Conservation (phyloP, 2,888 invertebrate genomes). For the Ypsolopha scabrella region DNA sequence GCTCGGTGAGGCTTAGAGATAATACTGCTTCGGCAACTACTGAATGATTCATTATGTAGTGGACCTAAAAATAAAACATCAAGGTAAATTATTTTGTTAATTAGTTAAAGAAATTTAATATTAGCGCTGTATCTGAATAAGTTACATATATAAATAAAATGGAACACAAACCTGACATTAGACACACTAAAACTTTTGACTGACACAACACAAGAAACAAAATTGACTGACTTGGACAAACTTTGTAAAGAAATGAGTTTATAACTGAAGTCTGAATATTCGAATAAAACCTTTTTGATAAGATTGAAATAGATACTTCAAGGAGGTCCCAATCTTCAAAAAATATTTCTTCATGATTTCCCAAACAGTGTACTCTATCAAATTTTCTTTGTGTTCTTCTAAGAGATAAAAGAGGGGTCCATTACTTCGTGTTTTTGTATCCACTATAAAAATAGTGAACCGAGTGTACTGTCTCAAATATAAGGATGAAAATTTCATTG, state of each 20-base stretch:
- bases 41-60: slow-evolving; percentile 60
- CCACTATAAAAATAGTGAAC: too few species aligned
- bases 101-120: too few species aligned
- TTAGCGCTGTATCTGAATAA: too few species aligned
- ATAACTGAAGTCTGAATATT: neutral
- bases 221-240: slow-evolving; percentile 3
- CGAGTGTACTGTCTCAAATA: too few species aligned
- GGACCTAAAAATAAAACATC: slow-evolving; percentile 36
- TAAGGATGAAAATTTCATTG: too few species aligned
- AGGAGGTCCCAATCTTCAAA: neutral
- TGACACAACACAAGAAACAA: slow-evolving; percentile 1
- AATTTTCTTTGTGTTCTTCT: neutral
- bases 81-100: slow-evolving; percentile 10
- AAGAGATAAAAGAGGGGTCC: neutral
- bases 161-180: slow-evolving; percentile 60
- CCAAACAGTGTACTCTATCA: neutral
- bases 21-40: slow-evolving; percentile 54
- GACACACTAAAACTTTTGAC: slow-evolving; percentile 64
- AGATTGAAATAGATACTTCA: too few species aligned
- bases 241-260: neutral
- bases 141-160: slow-evolving; percentile 13
- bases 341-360: neutral
- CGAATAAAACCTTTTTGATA: too few species aligned
- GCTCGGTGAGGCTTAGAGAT: slow-evolving; percentile 51
- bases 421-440: neutral